Percentiles rank a stretch among this genome's conserved stretches.
phyloP scores from a whole-genome alignment of 2,113 vertebrate genomes.

The Falcunculus frontatus region DNA sequence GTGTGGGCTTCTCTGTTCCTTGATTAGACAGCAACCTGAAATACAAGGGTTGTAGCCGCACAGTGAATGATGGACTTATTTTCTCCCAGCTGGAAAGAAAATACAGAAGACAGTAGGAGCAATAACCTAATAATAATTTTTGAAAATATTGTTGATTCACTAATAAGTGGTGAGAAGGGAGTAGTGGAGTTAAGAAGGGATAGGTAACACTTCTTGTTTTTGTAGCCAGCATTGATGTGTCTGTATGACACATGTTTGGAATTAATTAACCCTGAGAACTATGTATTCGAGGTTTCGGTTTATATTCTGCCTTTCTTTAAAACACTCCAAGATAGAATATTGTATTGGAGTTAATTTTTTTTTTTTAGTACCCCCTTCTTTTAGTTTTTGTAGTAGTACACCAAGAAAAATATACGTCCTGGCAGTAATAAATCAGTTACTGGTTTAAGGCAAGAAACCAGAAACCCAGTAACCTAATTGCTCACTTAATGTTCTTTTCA shows the following conservation, averaged over 20 bases:
- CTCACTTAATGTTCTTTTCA: neutral
- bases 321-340: neutral
- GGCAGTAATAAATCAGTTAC: neutral
- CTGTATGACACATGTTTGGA: neutral
- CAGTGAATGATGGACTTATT: neutral
- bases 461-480: neutral
- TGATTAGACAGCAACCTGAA: neutral
- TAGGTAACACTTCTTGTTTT: neutral
- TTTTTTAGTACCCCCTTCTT: neutral
- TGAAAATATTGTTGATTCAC: neutral
- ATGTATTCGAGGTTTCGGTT: neutral
- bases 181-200: neutral
- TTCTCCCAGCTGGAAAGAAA: neutral
- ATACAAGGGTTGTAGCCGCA: neutral
- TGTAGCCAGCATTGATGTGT: neutral
- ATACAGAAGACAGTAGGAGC: neutral
- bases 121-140: neutral
- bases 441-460: neutral
- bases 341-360: neutral
- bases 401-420: neutral
- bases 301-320: neutral
- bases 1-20: neutral
- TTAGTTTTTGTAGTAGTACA: neutral
- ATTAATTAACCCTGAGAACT: neutral
- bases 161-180: neutral